phyloP scores from a whole-genome alignment of 2,797 vertebrate species.

The Sphenodon punctatus region DNA sequence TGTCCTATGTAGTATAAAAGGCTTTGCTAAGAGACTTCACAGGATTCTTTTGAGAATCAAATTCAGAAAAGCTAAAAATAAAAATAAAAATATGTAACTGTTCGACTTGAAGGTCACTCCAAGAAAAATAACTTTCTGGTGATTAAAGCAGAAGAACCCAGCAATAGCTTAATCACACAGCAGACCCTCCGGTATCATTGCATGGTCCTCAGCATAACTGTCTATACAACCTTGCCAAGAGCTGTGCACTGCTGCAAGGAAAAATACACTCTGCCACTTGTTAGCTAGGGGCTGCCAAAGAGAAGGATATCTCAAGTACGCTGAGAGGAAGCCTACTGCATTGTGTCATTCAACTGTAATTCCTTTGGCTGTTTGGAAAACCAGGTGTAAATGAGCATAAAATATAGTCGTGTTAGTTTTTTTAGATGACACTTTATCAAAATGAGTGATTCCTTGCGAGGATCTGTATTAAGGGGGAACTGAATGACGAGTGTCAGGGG shows the following conservation, averaged over 20 bases:
- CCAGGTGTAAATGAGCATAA: not conserved
- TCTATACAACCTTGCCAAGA: not conserved
- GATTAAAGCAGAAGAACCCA: not conserved
- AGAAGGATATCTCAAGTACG: not conserved
- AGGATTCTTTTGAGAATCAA: not conserved
- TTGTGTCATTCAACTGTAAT: not conserved
- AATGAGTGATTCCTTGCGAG: not conserved
- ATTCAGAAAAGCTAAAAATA: constrained; percentile 13
- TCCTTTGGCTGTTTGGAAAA: not conserved
- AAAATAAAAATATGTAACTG: not conserved
- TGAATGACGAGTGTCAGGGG: not conserved
- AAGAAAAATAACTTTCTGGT: constrained; percentile 2
- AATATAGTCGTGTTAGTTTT: not conserved
- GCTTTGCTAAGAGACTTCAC: constrained; percentile 2
- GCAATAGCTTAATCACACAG: constrained; percentile 26
- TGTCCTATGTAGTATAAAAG: not conserved
- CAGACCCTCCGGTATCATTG: not conserved
- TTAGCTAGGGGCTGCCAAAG: not conserved
- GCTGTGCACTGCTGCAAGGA: not conserved
- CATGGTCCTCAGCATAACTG: not conserved
- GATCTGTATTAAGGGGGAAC: not conserved
- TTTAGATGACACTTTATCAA: not conserved
- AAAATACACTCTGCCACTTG: not conserved
- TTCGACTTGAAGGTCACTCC: constrained; percentile 22
- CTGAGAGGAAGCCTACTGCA: not conserved